Base-by-base conservation (phyloP, 2,113 vertebrate species). In the Bos indicus region DNA sequence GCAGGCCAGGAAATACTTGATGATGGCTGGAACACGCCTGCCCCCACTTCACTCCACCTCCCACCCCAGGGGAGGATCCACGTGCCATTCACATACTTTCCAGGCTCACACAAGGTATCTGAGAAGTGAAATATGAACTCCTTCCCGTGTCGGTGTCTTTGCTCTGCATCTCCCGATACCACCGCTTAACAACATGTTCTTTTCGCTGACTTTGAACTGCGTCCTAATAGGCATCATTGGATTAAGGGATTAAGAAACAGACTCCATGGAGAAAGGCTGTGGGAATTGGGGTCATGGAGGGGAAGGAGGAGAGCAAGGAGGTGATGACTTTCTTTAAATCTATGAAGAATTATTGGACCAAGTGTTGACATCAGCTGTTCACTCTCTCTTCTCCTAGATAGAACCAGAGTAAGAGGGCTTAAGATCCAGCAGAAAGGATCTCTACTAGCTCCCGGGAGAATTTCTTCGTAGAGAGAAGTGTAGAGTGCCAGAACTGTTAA, bases 161-260 rank as follows among this genome's bases (percentile, higher is more conserved):
- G 17, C 17, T n/a, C 30, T 81, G 46, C 25, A 26, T 95, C 90
- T 90, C 43, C 81, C 21, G 33, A 71, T 59, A 23, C 80, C 25
- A 2, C 19, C 54, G 2, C 28, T 60, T 67, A 88, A 92, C 16
- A 54, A 82, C 30, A 40, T 57, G 59, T 90, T 95, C 51, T 95
- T 97, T 97, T 96, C 87, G 57, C 82, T 7, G 43, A 81, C 93
- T 93, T 95, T 87, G 71, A 97, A 64, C 95, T 36, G 36, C 60
- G 21, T 67, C 14, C 60, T 93, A 77, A 95, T 91, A 23, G 19
- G 82, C 91, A 89, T 88, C 71, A 71, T 96, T 96, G 90, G 82
- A 97, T 97, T 94, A 95, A 90, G 10, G 92, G 86, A 95, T 96
- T 98, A 91, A 46, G 97, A 97, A 92, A 36, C 52, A 95, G 33